Percentiles rank a stretch among this genome's conserved stretches.
Conservation (phyloP, 2,797 vertebrate species). For the Hoplostethus atlanticus region DNA sequence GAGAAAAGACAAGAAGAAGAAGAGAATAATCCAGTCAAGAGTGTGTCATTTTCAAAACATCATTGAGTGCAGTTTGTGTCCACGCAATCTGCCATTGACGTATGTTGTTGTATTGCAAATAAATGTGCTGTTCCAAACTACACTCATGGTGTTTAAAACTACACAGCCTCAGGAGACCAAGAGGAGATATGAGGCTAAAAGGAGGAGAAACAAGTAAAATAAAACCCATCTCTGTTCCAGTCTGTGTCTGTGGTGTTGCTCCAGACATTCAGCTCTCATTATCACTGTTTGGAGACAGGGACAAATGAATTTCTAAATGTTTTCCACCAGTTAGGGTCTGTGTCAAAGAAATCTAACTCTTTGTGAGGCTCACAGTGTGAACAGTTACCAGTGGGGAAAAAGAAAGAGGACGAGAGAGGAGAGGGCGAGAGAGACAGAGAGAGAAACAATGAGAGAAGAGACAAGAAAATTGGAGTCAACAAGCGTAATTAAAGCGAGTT, state of each 20-base stretch:
- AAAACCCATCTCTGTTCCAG: constrained; percentile 34
- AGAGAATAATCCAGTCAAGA: background rate
- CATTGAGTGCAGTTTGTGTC: background rate
- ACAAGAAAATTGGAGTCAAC: constrained; percentile 60
- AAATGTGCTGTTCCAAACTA: no score
- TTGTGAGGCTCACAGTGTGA: background rate
- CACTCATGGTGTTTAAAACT: background rate
- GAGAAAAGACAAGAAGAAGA: background rate
- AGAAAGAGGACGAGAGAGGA: constrained; percentile 21
- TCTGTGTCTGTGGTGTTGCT: constrained; percentile 27
- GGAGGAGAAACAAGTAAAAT: constrained; percentile 31
- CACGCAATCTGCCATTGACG: no score
- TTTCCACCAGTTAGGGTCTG: constrained; percentile 45
- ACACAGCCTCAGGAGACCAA: background rate
- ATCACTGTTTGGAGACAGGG: constrained; percentile 38
- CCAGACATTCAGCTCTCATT: constrained; percentile 54
- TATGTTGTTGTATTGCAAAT: no score
- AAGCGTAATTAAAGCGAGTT: constrained; percentile 68
- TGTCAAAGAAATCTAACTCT: constrained; percentile 49
- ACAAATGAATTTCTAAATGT: constrained; percentile 52
- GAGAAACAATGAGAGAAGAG: constrained; percentile 21
- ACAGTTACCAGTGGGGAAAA: constrained; percentile 42
- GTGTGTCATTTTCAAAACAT: background rate
- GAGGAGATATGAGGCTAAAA: constrained; percentile 27
- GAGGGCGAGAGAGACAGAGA: constrained; percentile 21